Evolutionary conservation across 2,113 vertebrate genomes (phyloP), one percentile per base, ranked within the genome.

Genomic region (Amphiprion percula): DNA sequence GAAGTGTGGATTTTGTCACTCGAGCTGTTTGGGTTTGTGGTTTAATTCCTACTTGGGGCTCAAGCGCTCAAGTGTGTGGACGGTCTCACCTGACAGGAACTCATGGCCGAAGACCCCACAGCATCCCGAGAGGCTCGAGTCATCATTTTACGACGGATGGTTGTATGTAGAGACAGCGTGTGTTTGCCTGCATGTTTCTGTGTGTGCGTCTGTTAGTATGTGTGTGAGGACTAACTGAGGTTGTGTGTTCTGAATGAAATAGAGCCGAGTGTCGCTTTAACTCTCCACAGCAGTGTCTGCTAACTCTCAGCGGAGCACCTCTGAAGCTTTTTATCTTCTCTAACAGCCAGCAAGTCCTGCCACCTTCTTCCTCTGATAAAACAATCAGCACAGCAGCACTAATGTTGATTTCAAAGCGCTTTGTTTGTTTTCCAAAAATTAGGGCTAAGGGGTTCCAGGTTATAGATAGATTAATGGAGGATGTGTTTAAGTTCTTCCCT

Each of bases 61-160:
- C 47, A 33, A 14, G 50, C n/a, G n/a, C 74, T 88, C 76, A 87
- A 72, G 17, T 75, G 80, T 88, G 66, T 81, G 90, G 80, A 82
- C 90, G 84, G 67, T 94, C 81, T 95, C 78, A 82, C 91, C 97
- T 98, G 93, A 96, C 97, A 99, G 98, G 97, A 98, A 89, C 95
- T 97, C 94, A 94, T 91, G 87, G 94, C 96, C 88, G 96, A 97
- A 87, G 97, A 98, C 83, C 97, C 97, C 91, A 95, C 94, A 94
- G 97, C 97, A 91, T 97, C 96, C 95, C 94, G 95, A 30, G 95
- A 95, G 82, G 96, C 96, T 91, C 96, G 96, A 96, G 96, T 98
- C 95, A 95, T 95, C 94, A 96, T 99, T 91, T 97, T 98, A 94
- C 97, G 95, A 80, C 93, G 97, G 95, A 97, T 97, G 94, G 97